Evolutionary conservation across 2,113 vertebrate genomes (phyloP), one percentile per base, ranked within the genome.

Genomic region (Shinisaurus crocodilurus): DNA sequence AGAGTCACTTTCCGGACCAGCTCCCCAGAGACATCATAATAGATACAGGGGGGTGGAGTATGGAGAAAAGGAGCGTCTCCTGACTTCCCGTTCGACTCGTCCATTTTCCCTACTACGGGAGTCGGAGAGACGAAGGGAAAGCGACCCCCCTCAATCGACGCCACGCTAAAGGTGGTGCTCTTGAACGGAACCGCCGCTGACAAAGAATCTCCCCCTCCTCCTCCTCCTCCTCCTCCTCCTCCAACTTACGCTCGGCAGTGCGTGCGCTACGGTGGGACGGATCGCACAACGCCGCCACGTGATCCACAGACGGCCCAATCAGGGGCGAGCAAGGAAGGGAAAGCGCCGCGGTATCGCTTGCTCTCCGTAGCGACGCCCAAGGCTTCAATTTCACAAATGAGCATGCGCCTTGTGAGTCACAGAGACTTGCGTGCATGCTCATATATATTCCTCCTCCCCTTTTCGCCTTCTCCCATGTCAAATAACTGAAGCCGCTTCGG

Each of bases 231-330:
- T 45, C 29, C 20, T 12, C 76, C 60, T 12, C 1, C 27, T 27
- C 32, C 2, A 3, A 92, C 85, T 90, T 93, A 94, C 91, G 48
- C 4, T 57, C 27, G 18, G 8, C 25, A 0, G 5, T 48, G 23
- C 65, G 29, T 27, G 40, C 57, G 1, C 29, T 0, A 7, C 57
- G 25, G n/a, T 0, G 0, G 20, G 8, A 25, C 40, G 34, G 15
- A 10, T 20, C 27, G 18, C 15, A 20, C 12, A 29, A 8, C n/a
- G 3, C 2, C 34, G 27, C 15, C 80, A 88, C 81, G 90, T 88
- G 86, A 88, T 45, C 72, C 6, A 0, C 37, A 12, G 1, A 0
- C 34, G 3, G 76, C 45, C 15, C 81, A 88, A 84, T 57, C 60
- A 50, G 5, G 16, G 5, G 3, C 12, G n/a, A 5, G 37, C 37